A percentile compares a stretch with the other conserved stretches of the same genome.
Conservation (phyloP, 23 tunicate genomes). For the Halocynthia aurantium region DNA sequence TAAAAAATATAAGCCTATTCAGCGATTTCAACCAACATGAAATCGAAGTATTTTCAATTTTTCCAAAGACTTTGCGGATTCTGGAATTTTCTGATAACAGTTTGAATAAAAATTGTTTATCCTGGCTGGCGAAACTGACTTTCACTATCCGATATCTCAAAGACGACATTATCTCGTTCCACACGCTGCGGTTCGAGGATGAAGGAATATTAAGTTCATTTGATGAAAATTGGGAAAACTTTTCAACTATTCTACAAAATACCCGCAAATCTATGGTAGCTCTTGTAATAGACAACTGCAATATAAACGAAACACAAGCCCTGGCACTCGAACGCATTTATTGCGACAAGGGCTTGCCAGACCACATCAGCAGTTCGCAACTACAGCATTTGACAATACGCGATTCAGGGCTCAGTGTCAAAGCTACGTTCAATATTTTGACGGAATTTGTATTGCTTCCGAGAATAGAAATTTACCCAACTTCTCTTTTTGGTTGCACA, state of each 20-base stretch:
- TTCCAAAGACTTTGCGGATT: constrained; percentile 4
- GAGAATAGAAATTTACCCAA: not conserved
- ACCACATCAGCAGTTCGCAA: not conserved
- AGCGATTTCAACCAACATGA: not conserved
- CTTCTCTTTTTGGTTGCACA: not conserved
- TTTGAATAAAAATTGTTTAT: constrained; percentile 10
- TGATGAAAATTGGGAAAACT: not conserved
- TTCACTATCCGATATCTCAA: not conserved
- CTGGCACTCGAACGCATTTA: not conserved
- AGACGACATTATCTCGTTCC: not conserved
- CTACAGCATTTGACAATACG: constrained; percentile 3
- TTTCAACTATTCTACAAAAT: not conserved
- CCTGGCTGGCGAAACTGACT: constrained; percentile 7
- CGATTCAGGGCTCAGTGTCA: not conserved
- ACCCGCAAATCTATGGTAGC: not conserved
- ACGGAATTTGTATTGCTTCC: not conserved
- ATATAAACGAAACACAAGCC: constrained; percentile 14
- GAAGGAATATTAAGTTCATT: constrained; percentile 5
- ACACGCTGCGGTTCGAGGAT: constrained; percentile 15
- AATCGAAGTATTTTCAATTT: not conserved
- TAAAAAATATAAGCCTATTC: constrained; percentile 21
- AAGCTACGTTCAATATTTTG: not conserved
- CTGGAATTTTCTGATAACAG: constrained; percentile 31
- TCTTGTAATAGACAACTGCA: constrained; percentile 24
- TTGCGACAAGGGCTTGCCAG: not conserved